A percentile compares a stretch with the other conserved stretches of the same genome.
These are phyloP conservation scores for Drosophila kurseongensis DNA, from an alignment of 1,140 invertebrate species.

Conservation along the genomic window DNA sequence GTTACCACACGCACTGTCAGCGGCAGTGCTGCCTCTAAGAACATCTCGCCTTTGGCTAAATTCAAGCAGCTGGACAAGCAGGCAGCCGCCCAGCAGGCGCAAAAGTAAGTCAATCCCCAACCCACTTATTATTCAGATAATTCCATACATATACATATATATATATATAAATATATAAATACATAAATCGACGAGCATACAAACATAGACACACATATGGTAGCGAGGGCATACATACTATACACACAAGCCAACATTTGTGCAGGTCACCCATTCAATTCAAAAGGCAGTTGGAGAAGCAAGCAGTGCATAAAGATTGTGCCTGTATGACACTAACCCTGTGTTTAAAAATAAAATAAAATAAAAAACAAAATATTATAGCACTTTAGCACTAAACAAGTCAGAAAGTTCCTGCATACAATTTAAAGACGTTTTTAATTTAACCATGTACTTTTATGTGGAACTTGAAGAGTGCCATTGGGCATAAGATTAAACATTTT, in stretches of 20 bases:
- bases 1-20: slow-evolving; percentile 87
- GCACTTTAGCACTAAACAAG: too few species aligned
- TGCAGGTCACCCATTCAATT: slow-evolving; percentile 5
- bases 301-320: slow-evolving; percentile 1
- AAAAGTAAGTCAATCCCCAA: slow-evolving; percentile 87
- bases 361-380: too few species aligned
- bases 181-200: slow-evolving; percentile 1
- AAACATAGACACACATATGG: slow-evolving; percentile 7
- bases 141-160: slow-evolving; percentile 8
- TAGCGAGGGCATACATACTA: slow-evolving; percentile 7
- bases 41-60: slow-evolving; percentile 94
- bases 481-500: too few species aligned
- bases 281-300: slow-evolving; percentile 5
- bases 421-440: too few species aligned
- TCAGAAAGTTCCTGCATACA: too few species aligned
- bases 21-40: slow-evolving; percentile 87
- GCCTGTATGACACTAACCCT: too few species aligned
- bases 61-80: slow-evolving; percentile 95
- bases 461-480: too few species aligned
- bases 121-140: not conserved
- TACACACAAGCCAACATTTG: slow-evolving; percentile 15
- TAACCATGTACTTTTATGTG: too few species aligned
- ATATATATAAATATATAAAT: slow-evolving; percentile 12
- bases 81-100: slow-evolving; percentile 88
- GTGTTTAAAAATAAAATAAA: too few species aligned